Evolutionary conservation across 2,888 invertebrate species (phyloP), one percentile per base, ranked within the genome.

Genomic region (Tortricodes alternella): DNA sequence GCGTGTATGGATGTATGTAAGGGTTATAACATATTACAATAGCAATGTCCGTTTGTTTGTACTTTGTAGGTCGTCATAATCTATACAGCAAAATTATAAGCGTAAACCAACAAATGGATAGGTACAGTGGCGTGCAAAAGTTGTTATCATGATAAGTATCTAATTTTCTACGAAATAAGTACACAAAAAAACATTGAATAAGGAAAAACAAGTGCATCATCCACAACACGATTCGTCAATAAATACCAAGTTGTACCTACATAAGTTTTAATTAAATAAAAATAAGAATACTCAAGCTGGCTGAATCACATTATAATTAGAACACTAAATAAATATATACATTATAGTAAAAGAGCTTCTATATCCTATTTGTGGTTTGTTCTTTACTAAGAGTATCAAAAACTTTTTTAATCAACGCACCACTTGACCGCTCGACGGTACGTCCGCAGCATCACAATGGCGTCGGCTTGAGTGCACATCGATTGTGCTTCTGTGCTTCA

Each of bases 401-500:
- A n/a, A 38, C 50, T 38, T 38, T 56, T 35, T 0, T 34, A 15
- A 15, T 18, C 0, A 3, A n/a, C 6, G 18, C 3, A 46, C 11
- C 37, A 44, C 39, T 68, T 66, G 11, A 55, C 44, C 43, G 0
- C 43, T 1, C 38, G 58, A 48, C 52, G 44, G 63, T 72, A 65
- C 66, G 55, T 62, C 62, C 43, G 32, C 60, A 63, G 57, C 59
- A 32, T 50, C 59, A 61, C 64, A 68, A 74, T 74, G 69, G 70
- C 66, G 48, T 65, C 53, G 53, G 73, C 69, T 62, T 62, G 63
- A 65, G 51, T 74, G 74, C 62, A 34, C 71, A 70, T 63, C 59
- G 53, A 72, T 71, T 73, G 72, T 68, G 44, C 61, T 67, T 68
- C 66, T 74, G 68, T 67, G 59, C 55, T 27, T 59, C 60, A 66